Evolutionary conservation across 2,113 vertebrate species (phyloP).

Genomic region (Typhlomys cinereus): DNA sequence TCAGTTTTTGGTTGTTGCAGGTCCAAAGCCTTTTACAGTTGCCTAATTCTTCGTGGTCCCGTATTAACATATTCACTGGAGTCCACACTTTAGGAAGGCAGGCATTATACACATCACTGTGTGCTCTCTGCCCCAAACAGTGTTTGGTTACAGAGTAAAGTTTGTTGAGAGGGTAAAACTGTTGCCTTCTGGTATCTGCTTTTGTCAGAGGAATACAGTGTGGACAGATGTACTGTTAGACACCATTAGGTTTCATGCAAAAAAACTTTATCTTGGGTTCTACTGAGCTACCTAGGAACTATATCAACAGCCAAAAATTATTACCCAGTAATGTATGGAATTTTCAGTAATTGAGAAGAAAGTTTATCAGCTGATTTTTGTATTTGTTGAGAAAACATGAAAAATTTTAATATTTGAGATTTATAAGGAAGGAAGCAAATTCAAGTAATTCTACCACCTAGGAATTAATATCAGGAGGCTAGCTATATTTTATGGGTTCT

Average conservation of each 20-base stretch:
- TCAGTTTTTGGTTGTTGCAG: background rate
- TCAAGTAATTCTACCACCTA: background rate
- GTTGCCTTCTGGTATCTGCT: background rate
- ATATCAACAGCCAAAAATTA: background rate
- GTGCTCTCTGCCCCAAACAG: background rate
- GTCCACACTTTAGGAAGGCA: background rate
- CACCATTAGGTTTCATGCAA: background rate
- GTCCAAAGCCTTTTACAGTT: background rate
- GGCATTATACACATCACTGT: background rate
- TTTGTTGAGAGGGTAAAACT: slow-evolving; percentile 4
- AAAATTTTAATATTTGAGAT: slow-evolving; percentile 21
- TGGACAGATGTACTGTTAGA: background rate
- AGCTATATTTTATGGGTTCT: slow-evolving; percentile 5
- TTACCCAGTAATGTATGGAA: no score
- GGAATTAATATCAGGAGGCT: background rate
- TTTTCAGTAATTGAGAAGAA: slow-evolving; percentile 26
- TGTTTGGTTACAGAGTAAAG: background rate
- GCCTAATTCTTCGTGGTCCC: background rate
- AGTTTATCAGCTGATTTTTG: slow-evolving; percentile 1
- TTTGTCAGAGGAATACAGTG: background rate
- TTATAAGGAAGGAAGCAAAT: slow-evolving; percentile 53
- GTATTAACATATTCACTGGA: background rate
- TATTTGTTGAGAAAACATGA: slow-evolving; percentile 15
- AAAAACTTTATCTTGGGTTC: background rate
- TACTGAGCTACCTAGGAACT: background rate